A percentile compares a stretch with the other conserved stretches of the same genome.
Conservation (phyloP, 64 coral and sea anemone genomes). For the Astreopora myriophthalma region DNA sequence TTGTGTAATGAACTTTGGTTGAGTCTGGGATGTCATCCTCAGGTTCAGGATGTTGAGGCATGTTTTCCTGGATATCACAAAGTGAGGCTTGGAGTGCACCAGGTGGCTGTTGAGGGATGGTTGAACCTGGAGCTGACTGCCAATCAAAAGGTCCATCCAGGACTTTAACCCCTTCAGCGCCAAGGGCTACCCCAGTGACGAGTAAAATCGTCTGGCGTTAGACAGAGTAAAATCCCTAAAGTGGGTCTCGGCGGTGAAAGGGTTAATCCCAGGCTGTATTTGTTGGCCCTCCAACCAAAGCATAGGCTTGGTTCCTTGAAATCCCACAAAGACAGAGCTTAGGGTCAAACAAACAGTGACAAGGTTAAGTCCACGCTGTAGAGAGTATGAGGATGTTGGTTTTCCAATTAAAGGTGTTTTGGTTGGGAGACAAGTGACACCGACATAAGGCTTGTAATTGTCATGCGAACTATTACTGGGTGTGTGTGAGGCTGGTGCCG, state of each 20-base stretch:
- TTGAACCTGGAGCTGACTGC: background rate
- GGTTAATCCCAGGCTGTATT: slow-evolving; percentile 43
- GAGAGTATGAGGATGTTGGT: background rate
- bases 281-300: slow-evolving; percentile 6
- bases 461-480: background rate
- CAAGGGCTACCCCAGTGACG: too few relatives aligned
- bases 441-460: background rate
- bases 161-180: slow-evolving; percentile 25
- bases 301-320: background rate
- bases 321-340: too few relatives aligned
- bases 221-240: too few relatives aligned
- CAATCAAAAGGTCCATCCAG: slow-evolving; percentile 28
- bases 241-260: too few relatives aligned
- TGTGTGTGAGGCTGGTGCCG: too few relatives aligned
- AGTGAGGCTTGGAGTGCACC: background rate
- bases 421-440: slow-evolving; percentile 30
- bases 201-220: too few relatives aligned
- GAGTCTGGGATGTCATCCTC: too few relatives aligned
- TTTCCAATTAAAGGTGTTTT: background rate
- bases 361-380: slow-evolving; percentile 38
- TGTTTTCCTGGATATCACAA: background rate
- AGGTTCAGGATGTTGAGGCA: background rate
- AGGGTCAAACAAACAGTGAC: slow-evolving; percentile 58
- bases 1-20: background rate
- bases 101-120: background rate